A percentile compares a stretch with the other conserved stretches of the same genome.
Conservation (phyloP, 1,140 invertebrate genomes). For the Drosophila watanabei region DNA sequence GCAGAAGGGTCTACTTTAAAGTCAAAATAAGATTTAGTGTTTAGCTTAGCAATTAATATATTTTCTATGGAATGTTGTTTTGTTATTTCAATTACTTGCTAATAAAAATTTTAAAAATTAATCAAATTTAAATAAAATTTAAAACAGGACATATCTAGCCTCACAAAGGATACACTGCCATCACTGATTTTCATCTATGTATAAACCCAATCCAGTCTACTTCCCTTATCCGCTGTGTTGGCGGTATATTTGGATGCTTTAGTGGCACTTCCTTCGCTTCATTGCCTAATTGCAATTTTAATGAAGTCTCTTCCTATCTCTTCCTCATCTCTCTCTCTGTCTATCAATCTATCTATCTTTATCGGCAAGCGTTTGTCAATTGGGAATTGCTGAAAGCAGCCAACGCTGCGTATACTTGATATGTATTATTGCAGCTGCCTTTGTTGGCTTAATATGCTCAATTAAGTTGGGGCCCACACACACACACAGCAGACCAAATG, state of each 20-base stretch:
- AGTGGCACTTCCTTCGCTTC: conserved; percentile 30
- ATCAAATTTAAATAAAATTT: too few relatives aligned
- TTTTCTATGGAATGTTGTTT: too few relatives aligned
- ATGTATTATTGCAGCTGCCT: conserved; percentile 73
- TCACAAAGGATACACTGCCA: neutral
- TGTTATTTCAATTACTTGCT: too few relatives aligned
- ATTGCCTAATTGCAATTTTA: conserved; percentile 47
- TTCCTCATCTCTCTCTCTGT: too few relatives aligned
- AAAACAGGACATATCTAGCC: too few relatives aligned
- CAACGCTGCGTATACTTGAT: conserved; percentile 64
- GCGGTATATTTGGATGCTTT: conserved; percentile 11
- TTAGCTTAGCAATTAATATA: too few relatives aligned
- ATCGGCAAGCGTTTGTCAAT: conserved; percentile 15
- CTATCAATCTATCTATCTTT: neutral
- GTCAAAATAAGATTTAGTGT: neutral
- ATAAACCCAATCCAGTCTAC: neutral
- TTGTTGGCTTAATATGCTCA: conserved; percentile 74
- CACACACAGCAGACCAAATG: neutral
- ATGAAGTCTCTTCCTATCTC: conserved; percentile 20
- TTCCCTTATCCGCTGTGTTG: conserved; percentile 7
- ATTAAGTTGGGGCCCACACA: conserved; percentile 73
- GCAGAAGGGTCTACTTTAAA: neutral
- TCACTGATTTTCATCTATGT: neutral
- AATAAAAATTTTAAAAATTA: too few relatives aligned
- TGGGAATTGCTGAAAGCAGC: conserved; percentile 20